These are phyloP conservation scores for Euspilapteryx auroguttella DNA, from an alignment of 2,888 invertebrate genomes.

Conservation along the genomic window DNA sequence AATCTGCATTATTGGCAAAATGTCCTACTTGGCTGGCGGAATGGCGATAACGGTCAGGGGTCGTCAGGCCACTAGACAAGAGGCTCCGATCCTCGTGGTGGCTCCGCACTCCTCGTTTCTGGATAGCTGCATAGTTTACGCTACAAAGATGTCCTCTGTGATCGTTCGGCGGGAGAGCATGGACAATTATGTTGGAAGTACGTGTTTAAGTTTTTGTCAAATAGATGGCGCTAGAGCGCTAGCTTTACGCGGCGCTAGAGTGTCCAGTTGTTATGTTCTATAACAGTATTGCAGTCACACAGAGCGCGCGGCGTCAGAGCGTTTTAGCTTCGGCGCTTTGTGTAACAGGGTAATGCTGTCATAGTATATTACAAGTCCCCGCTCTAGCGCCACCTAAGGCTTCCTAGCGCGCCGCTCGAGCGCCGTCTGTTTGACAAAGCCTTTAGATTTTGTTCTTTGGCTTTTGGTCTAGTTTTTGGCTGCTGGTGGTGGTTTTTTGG, in stretches of 20 bases:
- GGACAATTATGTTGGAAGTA: constrained; percentile 89
- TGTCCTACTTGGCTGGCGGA: constrained; percentile 75
- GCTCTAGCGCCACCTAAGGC: too few species aligned
- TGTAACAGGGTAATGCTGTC: too few species aligned
- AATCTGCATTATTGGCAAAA: constrained; percentile 73
- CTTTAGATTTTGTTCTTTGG: too few species aligned
- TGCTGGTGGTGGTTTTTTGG: constrained; percentile 12
- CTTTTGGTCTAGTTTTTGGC: constrained; percentile 7
- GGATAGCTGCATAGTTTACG: constrained; percentile 84
- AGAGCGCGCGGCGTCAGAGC: too few species aligned
- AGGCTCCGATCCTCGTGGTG: constrained; percentile 84
- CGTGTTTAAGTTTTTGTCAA: constrained; percentile 60
- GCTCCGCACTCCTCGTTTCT: constrained; percentile 90
- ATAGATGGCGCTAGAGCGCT: too few species aligned
- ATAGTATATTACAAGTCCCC: too few species aligned
- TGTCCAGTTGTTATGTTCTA: too few species aligned
- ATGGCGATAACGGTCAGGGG: constrained; percentile 80
- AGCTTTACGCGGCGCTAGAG: too few species aligned
- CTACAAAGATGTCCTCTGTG: constrained; percentile 80
- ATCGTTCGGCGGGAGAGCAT: constrained; percentile 81
- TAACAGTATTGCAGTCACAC: too few species aligned
- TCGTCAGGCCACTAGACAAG: constrained; percentile 69
- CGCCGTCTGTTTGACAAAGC: too few species aligned
- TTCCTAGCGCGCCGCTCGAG: too few species aligned
- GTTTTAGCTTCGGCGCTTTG: too few species aligned